These are phyloP conservation scores for Caradrina clavipalpis DNA, from an alignment of 2,888 invertebrate species.

Conservation along the genomic window DNA sequence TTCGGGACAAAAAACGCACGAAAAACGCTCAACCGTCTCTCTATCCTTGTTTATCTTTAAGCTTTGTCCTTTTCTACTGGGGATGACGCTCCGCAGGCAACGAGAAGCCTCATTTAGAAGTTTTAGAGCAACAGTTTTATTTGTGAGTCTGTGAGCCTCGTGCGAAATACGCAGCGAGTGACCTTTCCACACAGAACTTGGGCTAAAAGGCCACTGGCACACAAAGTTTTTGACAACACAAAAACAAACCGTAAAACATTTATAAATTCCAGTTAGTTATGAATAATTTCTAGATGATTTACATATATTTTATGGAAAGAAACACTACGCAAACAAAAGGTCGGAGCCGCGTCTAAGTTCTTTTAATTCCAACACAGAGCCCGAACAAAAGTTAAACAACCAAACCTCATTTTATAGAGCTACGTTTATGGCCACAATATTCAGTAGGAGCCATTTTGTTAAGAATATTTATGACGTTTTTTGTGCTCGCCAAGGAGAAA, in stretches of 20 bases:
- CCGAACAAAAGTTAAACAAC: constrained; percentile 87
- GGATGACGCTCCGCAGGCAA: constrained; percentile 77
- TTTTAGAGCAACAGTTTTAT: constrained; percentile 74
- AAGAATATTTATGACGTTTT: constrained; percentile 88
- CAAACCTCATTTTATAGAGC: constrained; percentile 88
- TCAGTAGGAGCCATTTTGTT: constrained; percentile 90
- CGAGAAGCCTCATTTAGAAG: constrained; percentile 79
- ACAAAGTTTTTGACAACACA: constrained; percentile 64
- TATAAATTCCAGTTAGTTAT: constrained; percentile 86
- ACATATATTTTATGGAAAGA: constrained; percentile 84
- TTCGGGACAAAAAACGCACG: constrained; percentile 88
- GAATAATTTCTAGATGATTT: constrained; percentile 86
- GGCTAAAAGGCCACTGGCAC: constrained; percentile 62
- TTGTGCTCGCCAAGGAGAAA: constrained; percentile 81
- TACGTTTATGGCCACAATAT: constrained; percentile 87
- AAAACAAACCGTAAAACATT: constrained; percentile 80
- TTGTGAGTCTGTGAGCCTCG: constrained; percentile 53
- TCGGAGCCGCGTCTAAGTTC: constrained; percentile 80
- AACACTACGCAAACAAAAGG: constrained; percentile 82
- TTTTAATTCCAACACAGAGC: constrained; percentile 83
- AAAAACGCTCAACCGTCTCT: constrained; percentile 84
- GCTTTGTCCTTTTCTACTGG: constrained; percentile 75
- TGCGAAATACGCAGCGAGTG: constrained; percentile 64
- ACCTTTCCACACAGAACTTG: constrained; percentile 55
- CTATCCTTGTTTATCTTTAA: constrained; percentile 71